phyloP scores from a whole-genome alignment of 2,888 invertebrate species.

The Acanthosoma haemorrhoidale region DNA sequence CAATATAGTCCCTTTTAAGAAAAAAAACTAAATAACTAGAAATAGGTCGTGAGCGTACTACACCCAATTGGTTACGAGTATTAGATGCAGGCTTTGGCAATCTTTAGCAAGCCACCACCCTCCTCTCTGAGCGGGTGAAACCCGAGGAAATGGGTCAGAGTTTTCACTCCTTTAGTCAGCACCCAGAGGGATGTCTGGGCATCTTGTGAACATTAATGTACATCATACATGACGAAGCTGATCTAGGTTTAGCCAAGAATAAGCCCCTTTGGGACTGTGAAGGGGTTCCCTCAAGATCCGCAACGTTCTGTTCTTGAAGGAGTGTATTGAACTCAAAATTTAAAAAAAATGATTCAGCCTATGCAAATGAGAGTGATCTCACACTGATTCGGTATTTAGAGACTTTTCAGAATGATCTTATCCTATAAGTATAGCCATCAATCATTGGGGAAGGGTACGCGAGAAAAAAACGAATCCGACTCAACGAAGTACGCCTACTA shows the following conservation, averaged over 20 bases:
- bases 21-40: too few relatives aligned
- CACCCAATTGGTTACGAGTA: not conserved
- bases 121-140: not conserved
- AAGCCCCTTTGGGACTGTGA: too few relatives aligned
- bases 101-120: slow-evolving; percentile 6
- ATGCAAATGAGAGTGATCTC: not conserved
- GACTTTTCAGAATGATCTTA: not conserved
- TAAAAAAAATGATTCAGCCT: too few relatives aligned
- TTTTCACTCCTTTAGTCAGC: slow-evolving; percentile 4
- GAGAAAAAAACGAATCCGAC: not conserved
- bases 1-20: not conserved
- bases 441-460: not conserved
- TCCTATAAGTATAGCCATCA: not conserved
- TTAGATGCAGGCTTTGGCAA: not conserved
- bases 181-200: too few relatives aligned
- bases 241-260: too few relatives aligned
- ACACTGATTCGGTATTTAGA: too few relatives aligned
- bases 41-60: not conserved
- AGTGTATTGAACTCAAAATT: too few relatives aligned
- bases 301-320: too few relatives aligned
- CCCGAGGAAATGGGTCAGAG: slow-evolving; percentile 18
- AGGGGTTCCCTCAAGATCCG: too few relatives aligned
- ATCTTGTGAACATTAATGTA: too few relatives aligned
- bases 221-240: too few relatives aligned
- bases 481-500: not conserved